phyloP scores from a whole-genome alignment of 2,113 vertebrate species.

The Uria lomvia region DNA sequence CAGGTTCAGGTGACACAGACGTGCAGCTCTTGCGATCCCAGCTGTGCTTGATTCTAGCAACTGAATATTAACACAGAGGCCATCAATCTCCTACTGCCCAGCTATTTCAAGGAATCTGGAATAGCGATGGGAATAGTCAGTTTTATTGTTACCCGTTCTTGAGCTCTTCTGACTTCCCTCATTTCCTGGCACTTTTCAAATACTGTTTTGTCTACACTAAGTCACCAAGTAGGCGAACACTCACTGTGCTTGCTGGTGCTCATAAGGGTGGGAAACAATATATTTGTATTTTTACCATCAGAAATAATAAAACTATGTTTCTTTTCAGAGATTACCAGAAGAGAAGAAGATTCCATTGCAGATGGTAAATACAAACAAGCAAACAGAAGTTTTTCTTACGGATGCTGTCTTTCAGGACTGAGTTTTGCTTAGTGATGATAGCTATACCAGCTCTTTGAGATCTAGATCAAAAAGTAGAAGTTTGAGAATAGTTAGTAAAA shows the following conservation, averaged over 20 bases:
- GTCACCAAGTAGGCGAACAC: background rate
- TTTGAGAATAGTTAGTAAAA: background rate
- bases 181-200: background rate
- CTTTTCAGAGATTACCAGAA: slow-evolving; percentile 30
- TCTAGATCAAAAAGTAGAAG: background rate
- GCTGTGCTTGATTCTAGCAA: background rate
- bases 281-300: background rate
- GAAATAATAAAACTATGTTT: background rate
- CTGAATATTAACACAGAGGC: background rate
- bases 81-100: background rate
- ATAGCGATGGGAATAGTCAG: background rate
- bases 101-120: background rate
- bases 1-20: background rate
- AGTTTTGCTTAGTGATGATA: background rate
- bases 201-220: background rate
- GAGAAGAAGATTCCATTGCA: slow-evolving; percentile 9
- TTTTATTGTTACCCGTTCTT: background rate
- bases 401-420: background rate
- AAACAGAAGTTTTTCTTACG: background rate
- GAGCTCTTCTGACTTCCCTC: background rate
- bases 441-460: background rate
- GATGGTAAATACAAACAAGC: slow-evolving; percentile 23
- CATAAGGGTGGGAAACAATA: background rate
- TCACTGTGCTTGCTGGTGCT: background rate
- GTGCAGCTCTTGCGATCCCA: background rate